Percentiles rank a stretch among this genome's conserved stretches.
phyloP scores from a whole-genome alignment of 2,888 invertebrate genomes.

The Thereva unica region DNA sequence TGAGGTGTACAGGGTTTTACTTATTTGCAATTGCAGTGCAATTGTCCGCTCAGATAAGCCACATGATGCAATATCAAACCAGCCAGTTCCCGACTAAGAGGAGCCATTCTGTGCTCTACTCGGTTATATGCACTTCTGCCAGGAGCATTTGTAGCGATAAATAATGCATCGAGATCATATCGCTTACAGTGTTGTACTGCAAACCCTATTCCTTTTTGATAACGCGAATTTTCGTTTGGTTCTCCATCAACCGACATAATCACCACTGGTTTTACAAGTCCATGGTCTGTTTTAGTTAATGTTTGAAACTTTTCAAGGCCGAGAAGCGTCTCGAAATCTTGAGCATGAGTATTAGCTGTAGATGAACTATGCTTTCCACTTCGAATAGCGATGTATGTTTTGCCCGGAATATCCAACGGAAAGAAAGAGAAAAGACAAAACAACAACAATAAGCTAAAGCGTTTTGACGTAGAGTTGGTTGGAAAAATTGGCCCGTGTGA shows the following conservation, averaged over 20 bases:
- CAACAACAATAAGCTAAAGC: too few species aligned
- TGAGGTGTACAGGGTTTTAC: too few species aligned
- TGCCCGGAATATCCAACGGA: conserved; percentile 51
- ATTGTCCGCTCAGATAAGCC: too few species aligned
- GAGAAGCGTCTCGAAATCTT: too few species aligned
- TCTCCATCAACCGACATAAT: conserved; percentile 32
- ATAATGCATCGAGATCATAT: conserved; percentile 41
- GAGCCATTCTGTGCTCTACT: conserved; percentile 39
- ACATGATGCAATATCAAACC: conserved; percentile 37
- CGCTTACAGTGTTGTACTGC: conserved; percentile 35
- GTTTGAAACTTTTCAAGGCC: conserved; percentile 14
- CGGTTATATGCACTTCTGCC: conserved; percentile 45
- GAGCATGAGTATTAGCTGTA: conserved; percentile 37
- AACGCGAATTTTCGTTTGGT: conserved; percentile 34
- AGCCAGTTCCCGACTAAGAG: conserved; percentile 37
- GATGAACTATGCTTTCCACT: conserved; percentile 44
- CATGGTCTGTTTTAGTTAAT: conserved; percentile 33
- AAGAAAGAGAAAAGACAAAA: too few species aligned
- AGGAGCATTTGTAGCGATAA: conserved; percentile 45
- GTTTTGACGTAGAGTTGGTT: too few species aligned
- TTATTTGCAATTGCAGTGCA: too few species aligned
- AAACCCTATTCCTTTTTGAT: conserved; percentile 34
- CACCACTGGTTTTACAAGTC: conserved; percentile 34
- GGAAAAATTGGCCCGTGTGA: too few species aligned
- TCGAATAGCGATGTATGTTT: conserved; percentile 50